phyloP scores from a whole-genome alignment of 2,113 vertebrate species.

The Pedionomus torquatus region DNA sequence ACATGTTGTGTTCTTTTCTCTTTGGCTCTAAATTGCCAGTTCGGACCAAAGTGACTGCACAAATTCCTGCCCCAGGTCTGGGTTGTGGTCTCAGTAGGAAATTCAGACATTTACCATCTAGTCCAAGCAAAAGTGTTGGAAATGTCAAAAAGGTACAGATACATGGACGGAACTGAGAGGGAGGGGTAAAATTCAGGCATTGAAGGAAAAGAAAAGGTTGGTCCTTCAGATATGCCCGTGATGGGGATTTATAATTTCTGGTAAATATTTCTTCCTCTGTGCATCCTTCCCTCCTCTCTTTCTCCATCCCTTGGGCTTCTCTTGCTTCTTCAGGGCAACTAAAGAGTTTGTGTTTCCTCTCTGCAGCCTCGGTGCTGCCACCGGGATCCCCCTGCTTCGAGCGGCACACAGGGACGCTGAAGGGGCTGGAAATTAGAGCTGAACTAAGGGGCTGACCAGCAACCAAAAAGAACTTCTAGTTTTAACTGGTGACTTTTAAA shows the following conservation, averaged over 20 bases:
- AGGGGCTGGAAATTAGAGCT: background rate
- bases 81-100: background rate
- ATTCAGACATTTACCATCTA: background rate
- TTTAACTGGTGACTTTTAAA: constrained; percentile 11
- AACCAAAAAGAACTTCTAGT: constrained; percentile 17
- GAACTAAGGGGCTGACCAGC: background rate
- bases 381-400: background rate
- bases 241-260: background rate
- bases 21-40: background rate
- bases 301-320: background rate
- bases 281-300: background rate
- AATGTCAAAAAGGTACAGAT: background rate
- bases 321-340: background rate
- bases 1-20: background rate
- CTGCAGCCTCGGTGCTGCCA: background rate
- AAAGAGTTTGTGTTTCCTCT: background rate
- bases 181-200: background rate
- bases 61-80: background rate
- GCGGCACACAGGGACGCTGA: background rate
- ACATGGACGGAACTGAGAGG: background rate
- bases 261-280: background rate
- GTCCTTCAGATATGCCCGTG: background rate
- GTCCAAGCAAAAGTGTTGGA: background rate
- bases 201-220: background rate
- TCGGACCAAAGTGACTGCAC: background rate